These are phyloP conservation scores for Bostrychus sinensis DNA, from an alignment of 2,113 vertebrate genomes.

Conservation along the genomic window DNA sequence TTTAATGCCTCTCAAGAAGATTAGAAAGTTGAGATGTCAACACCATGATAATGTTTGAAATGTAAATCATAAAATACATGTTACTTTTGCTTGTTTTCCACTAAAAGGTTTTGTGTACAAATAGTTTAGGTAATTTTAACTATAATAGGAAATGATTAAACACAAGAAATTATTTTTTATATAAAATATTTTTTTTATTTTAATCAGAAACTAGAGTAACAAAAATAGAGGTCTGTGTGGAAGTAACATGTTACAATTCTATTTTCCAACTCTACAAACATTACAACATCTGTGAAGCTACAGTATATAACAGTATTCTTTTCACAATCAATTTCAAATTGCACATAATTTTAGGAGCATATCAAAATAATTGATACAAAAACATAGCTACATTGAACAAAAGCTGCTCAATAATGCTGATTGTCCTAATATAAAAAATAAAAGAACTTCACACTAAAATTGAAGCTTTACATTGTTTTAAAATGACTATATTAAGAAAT, in stretches of 20 bases:
- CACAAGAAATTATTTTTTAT: too few relatives aligned
- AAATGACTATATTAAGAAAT: slow-evolving; percentile 47
- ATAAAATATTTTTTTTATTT: slow-evolving; percentile 65
- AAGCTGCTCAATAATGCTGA: slow-evolving; percentile 41
- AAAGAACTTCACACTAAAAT: slow-evolving; percentile 40
- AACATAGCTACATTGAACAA: slow-evolving; percentile 54
- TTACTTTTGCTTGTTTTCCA: too few relatives aligned
- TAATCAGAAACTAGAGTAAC: slow-evolving; percentile 55
- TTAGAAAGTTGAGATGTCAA: neutral
- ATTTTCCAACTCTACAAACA: slow-evolving; percentile 49
- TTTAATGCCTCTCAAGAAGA: neutral
- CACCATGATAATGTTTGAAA: neutral
- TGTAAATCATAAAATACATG: neutral
- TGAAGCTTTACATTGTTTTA: slow-evolving; percentile 46
- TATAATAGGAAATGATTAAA: too few relatives aligned
- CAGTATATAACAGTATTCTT: slow-evolving; percentile 42
- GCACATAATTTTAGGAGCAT: slow-evolving; percentile 61
- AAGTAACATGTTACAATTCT: slow-evolving; percentile 38
- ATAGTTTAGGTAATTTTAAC: too few relatives aligned
- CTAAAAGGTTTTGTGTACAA: too few relatives aligned
- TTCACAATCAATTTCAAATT: slow-evolving; percentile 59
- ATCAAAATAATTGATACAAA: slow-evolving; percentile 64
- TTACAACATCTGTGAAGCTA: slow-evolving; percentile 33
- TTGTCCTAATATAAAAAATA: slow-evolving; percentile 26
- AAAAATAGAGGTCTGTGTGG: slow-evolving; percentile 55